Conservation (phyloP, 2,888 invertebrate species). For the Mamestra brassicae region DNA sequence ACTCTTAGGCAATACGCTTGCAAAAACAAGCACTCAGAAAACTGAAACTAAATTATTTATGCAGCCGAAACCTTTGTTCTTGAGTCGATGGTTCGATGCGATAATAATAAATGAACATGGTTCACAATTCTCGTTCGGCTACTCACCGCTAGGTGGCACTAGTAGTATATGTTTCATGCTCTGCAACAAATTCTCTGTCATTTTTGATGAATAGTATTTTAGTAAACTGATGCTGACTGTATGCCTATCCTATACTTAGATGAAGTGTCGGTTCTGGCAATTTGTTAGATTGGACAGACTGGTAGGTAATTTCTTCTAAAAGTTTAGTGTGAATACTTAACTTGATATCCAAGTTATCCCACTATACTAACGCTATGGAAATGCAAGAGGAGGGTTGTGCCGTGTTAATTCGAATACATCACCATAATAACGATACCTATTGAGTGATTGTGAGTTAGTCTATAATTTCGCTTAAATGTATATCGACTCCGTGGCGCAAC, state of each 20-base stretch:
- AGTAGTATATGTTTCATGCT: background rate
- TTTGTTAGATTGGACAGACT: background rate
- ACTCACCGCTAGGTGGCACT: slow-evolving; percentile 54
- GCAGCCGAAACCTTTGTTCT: background rate
- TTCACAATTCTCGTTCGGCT: slow-evolving; percentile 5
- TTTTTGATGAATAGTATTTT: background rate
- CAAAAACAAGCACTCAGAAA: background rate
- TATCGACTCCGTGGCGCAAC: slow-evolving; percentile 97
- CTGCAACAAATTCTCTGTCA: background rate
- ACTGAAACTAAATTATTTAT: background rate
- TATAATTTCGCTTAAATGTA: fast-evolving
- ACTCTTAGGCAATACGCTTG: background rate
- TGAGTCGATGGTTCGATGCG: background rate
- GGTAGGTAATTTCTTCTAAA: background rate
- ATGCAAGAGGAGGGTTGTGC: background rate
- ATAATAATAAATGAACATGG: background rate
- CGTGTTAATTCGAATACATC: background rate
- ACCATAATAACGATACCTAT: too few species aligned
- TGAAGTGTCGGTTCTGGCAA: background rate
- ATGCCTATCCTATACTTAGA: background rate
- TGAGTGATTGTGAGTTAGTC: background rate
- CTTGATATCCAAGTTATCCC: too few species aligned
- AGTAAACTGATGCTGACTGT: background rate
- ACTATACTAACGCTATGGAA: too few species aligned
- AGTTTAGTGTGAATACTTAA: too few species aligned